A percentile compares a stretch with the other conserved stretches of the same genome.
These are phyloP conservation scores for Bolinopsis microptera DNA, from an alignment of 37 sponge, comb jelly and placozoan species.

Conservation along the genomic window DNA sequence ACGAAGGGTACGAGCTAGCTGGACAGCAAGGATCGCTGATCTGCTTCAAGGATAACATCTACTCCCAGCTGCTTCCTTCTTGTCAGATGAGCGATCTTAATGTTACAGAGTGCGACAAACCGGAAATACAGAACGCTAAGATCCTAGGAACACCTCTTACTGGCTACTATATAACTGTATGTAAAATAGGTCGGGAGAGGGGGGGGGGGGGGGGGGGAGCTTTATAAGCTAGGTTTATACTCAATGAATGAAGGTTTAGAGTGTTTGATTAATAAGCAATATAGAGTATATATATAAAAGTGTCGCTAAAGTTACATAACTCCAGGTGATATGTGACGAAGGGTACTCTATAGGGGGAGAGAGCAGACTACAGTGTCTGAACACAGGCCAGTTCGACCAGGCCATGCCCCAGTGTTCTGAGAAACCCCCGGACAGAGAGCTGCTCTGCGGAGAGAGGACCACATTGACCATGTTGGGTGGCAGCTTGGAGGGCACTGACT, in stretches of 20 bases:
- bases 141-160: neutral
- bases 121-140: neutral
- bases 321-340: slow-evolving; percentile 46
- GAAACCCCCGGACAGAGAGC: neutral
- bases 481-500: neutral
- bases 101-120: neutral
- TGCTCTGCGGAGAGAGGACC: neutral
- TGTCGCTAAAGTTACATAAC: too few species aligned
- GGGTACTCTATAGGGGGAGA: slow-evolving; percentile 32
- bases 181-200: too few species aligned
- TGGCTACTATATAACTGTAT: neutral
- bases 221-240: too few species aligned
- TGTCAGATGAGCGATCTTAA: neutral
- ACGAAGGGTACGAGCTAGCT: slow-evolving; percentile 30
- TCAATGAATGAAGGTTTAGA: too few species aligned
- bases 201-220: too few species aligned
- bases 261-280: too few species aligned
- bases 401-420: neutral
- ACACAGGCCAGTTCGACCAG: neutral
- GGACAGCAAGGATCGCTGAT: neutral
- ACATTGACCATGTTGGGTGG: neutral
- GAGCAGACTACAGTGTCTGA: slow-evolving; percentile 6
- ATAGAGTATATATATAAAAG: too few species aligned
- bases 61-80: slow-evolving; percentile 2
- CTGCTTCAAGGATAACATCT: slow-evolving; percentile 7